Evolutionary conservation across 2,113 vertebrate species (phyloP).

Genomic region (Mormyrus lacerda): DNA sequence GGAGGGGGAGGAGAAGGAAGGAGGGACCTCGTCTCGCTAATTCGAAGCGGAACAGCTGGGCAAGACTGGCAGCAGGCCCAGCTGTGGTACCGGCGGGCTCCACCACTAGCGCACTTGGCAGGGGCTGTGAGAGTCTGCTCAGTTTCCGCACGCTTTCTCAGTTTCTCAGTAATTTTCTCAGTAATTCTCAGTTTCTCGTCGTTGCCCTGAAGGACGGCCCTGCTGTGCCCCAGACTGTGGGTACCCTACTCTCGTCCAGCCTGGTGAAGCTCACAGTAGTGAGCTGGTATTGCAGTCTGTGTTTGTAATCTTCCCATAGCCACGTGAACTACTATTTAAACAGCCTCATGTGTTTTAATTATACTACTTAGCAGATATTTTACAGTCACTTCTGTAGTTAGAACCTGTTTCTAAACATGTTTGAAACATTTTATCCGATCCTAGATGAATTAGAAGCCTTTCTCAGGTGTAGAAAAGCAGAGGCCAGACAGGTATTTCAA

Average conservation of each 20-base stretch:
- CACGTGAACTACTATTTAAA: not conserved
- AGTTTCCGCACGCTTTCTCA: not conserved
- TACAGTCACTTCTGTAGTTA: not conserved
- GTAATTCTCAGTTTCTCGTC: too few species aligned
- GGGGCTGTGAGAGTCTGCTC: not conserved
- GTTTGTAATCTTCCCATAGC: not conserved
- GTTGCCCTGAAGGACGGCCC: not conserved
- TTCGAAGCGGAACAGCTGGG: slow-evolving; percentile 15
- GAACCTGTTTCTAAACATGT: not conserved
- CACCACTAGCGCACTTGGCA: not conserved
- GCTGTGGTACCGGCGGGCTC: not conserved
- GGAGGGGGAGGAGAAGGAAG: not conserved
- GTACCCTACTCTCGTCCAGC: not conserved
- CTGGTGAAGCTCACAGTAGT: not conserved
- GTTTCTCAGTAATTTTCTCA: too few species aligned
- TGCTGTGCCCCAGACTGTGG: not conserved
- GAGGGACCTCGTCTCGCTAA: not conserved
- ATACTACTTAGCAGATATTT: not conserved
- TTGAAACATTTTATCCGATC: not conserved
- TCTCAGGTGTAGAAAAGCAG: not conserved
- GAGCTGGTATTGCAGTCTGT: not conserved
- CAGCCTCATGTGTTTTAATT: not conserved
- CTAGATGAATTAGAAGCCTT: not conserved
- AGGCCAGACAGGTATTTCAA: not conserved
- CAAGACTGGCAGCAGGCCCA: slow-evolving; percentile 5